Conservation (phyloP, 2,888 invertebrate genomes). For the Sphaeridia pumilis region DNA sequence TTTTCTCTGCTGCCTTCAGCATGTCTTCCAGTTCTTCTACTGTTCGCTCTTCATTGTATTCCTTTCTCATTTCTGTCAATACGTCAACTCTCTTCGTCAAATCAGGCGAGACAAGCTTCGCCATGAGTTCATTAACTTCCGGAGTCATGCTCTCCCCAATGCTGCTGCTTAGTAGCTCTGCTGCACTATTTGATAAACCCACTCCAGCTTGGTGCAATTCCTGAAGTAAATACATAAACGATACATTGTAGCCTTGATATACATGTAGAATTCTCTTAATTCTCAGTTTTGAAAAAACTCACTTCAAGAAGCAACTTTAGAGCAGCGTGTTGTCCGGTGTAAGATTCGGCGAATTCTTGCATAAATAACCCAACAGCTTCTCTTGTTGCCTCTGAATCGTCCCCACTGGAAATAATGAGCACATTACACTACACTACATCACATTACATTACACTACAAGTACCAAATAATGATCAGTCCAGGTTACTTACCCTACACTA, state of each 20-base stretch:
- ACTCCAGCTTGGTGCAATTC: slow-evolving; percentile 55
- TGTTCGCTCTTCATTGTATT: slow-evolving; percentile 46
- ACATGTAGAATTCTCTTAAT: no score
- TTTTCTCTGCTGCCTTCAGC: slow-evolving; percentile 44
- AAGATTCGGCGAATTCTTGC: slow-evolving; percentile 42
- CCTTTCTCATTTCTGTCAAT: not conserved
- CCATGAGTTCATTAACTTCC: slow-evolving; percentile 50
- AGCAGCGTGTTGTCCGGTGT: not conserved
- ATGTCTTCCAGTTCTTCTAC: slow-evolving; percentile 49
- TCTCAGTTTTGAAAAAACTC: no score
- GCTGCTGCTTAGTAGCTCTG: slow-evolving; percentile 52
- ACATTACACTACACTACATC: no score
- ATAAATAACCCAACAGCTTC: slow-evolving; percentile 50
- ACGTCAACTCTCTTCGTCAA: slow-evolving; percentile 20
- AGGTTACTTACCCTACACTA: slow-evolving; percentile 20
- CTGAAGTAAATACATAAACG: no score
- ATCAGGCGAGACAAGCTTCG: slow-evolving; percentile 50
- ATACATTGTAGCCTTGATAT: no score
- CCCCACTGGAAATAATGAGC: slow-evolving; percentile 13
- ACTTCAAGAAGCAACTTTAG: not conserved
- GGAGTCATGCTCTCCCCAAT: slow-evolving; percentile 56
- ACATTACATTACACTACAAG: no score
- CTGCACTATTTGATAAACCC: slow-evolving; percentile 50
- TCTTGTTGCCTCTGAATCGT: slow-evolving; percentile 37
- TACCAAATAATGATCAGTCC: not conserved